These are phyloP conservation scores for Solenodon paradoxus DNA, from an alignment of 2,113 vertebrate genomes.

Conservation along the genomic window DNA sequence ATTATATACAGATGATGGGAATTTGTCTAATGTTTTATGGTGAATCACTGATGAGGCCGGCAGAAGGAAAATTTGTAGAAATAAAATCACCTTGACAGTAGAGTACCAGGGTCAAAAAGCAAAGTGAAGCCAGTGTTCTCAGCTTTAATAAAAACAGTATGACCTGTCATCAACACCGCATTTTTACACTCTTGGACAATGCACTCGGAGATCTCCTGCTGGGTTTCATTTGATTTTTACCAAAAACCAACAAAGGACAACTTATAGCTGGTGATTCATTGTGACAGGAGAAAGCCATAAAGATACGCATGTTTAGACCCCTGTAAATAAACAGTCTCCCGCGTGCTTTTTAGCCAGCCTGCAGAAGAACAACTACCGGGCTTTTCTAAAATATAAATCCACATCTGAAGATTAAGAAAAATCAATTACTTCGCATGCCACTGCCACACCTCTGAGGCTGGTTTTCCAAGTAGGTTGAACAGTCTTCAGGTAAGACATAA, in stretches of 20 bases:
- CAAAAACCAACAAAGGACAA: conserved; percentile 87
- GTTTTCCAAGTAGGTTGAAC: conserved; percentile 15
- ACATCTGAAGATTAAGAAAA: conserved; percentile 49
- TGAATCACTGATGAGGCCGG: conserved; percentile 85
- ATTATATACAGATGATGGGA: conserved; percentile 93
- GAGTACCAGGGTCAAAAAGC: conserved; percentile 91
- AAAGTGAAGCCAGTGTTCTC: conserved; percentile 90
- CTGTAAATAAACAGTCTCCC: conserved; percentile 82
- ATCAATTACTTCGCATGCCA: conserved; percentile 46
- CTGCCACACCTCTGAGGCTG: conserved; percentile 32
- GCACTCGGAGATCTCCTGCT: conserved; percentile 89
- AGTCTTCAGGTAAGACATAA: conserved; percentile 53
- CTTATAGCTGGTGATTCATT: conserved; percentile 89
- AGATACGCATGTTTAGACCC: conserved; percentile 82
- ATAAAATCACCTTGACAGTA: conserved; percentile 94
- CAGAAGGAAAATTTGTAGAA: conserved; percentile 93
- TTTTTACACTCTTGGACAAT: conserved; percentile 89
- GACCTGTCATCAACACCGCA: conserved; percentile 90
- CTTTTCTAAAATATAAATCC: conserved; percentile 38
- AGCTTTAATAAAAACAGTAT: conserved; percentile 95
- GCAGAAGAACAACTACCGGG: conserved; percentile 33
- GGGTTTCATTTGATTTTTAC: conserved; percentile 92
- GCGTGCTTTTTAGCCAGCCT: conserved; percentile 61
- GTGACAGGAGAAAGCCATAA: conserved; percentile 87
- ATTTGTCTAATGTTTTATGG: conserved; percentile 89